Evolutionary conservation across 2,113 vertebrate genomes (phyloP).

Genomic region (Odocoileus virginianus): DNA sequence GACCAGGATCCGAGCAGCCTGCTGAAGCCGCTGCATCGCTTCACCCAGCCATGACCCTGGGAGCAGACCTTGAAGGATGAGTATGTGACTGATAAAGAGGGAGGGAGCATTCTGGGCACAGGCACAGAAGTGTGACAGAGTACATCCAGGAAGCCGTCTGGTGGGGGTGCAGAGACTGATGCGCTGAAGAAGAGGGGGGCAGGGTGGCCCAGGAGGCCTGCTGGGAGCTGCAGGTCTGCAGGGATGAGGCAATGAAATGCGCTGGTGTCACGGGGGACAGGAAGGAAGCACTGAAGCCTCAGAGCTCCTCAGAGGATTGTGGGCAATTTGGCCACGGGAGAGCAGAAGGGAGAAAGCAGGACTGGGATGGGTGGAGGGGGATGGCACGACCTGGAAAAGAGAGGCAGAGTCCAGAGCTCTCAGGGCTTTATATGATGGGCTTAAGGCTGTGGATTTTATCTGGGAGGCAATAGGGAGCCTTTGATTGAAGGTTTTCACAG

Average conservation of each 20-base stretch:
- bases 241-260: fast-evolving
- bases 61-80: background rate
- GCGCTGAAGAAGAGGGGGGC: background rate
- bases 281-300: background rate
- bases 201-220: background rate
- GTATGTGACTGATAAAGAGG: background rate
- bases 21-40: background rate
- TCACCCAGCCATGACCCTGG: background rate
- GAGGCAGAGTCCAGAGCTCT: background rate
- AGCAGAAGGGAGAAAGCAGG: background rate
- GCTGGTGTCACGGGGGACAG: background rate
- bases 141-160: background rate
- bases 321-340: background rate
- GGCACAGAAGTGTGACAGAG: background rate
- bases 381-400: background rate
- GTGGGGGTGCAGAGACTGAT: fast-evolving
- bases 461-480: background rate
- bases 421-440: background rate
- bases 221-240: background rate
- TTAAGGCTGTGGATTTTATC: background rate
- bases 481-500: background rate
- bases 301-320: background rate
- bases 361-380: background rate
- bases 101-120: background rate
- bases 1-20: background rate